These are phyloP conservation scores for Lissonota sp. DNA, from an alignment of 2,888 invertebrate species.

Conservation along the genomic window DNA sequence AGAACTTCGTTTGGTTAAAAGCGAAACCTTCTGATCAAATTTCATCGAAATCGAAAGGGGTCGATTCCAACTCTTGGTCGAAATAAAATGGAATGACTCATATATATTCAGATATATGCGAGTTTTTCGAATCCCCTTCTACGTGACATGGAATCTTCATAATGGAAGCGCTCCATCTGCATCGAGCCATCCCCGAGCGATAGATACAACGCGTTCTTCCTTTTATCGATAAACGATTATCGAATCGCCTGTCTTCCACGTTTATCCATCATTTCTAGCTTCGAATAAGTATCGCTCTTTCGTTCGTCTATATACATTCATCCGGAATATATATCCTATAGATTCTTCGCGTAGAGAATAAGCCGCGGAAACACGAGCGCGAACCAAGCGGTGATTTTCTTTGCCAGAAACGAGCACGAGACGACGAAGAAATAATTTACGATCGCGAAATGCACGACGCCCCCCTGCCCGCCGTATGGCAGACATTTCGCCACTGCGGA, in stretches of 20 bases:
- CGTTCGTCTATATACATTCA: background rate
- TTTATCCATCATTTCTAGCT: conserved; percentile 6
- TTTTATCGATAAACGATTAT: conserved; percentile 59
- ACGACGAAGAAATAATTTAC: conserved; percentile 36
- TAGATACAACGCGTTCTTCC: conserved; percentile 21
- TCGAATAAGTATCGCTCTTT: conserved; percentile 28
- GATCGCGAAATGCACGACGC: conserved; percentile 9
- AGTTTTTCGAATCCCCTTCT: conserved; percentile 25
- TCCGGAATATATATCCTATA: background rate
- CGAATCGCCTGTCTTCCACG: conserved; percentile 24
- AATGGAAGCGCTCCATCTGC: conserved; percentile 38
- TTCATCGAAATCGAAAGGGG: background rate
- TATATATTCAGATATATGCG: background rate
- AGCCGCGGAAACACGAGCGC: conserved; percentile 30
- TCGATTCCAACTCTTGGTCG: background rate
- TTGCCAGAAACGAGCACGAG: conserved; percentile 11
- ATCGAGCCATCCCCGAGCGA: conserved; percentile 2
- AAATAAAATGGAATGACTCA: background rate
- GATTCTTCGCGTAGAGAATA: conserved; percentile 4
- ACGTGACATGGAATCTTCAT: conserved; percentile 59
- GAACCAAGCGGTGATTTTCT: background rate
- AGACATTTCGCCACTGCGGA: background rate
- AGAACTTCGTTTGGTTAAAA: too few species aligned
- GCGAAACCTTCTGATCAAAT: too few species aligned
- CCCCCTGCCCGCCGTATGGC: background rate